These are phyloP conservation scores for Pangasius mekongensis DNA, from an alignment of 2,797 vertebrate genomes.

Conservation along the genomic window DNA sequence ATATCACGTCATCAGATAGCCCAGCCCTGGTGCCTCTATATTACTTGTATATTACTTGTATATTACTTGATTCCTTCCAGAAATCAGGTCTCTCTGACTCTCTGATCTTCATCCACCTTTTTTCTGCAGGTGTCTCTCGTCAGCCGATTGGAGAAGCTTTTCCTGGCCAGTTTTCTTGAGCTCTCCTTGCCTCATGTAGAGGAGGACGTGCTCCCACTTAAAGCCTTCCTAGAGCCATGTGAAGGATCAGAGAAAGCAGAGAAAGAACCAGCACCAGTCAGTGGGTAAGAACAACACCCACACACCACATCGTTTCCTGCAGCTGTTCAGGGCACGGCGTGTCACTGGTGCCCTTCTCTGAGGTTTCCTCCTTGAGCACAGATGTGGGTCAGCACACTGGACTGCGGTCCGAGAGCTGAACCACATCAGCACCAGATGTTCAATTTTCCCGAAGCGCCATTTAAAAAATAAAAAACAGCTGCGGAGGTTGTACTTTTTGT, in stretches of 20 bases:
- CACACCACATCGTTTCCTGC: not conserved
- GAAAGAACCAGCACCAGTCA: not conserved
- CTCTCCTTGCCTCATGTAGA: conserved; percentile 66
- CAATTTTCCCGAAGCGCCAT: not conserved
- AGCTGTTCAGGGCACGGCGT: not conserved
- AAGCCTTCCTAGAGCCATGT: conserved; percentile 76
- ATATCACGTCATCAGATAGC: not conserved
- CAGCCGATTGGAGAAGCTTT: conserved; percentile 85
- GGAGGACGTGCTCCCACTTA: conserved; percentile 79
- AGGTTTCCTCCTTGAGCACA: not conserved
- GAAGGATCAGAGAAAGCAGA: conserved; percentile 55
- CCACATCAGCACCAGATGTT: not conserved
- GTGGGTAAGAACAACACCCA: conserved; percentile 58
- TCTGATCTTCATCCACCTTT: not conserved
- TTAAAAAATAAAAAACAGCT: not conserved
- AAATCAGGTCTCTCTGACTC: not conserved
- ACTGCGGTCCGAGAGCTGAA: not conserved
- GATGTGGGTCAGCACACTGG: not conserved
- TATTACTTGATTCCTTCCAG: too few relatives aligned
- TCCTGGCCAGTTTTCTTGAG: conserved; percentile 87
- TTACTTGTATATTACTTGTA: not conserved
- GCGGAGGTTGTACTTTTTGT: not conserved
- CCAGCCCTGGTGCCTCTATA: not conserved
- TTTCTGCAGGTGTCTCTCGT: conserved; percentile 78
- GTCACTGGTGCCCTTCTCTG: not conserved